These are phyloP conservation scores for Amblyornis subalaris DNA, from an alignment of 2,113 vertebrate genomes.

Conservation along the genomic window DNA sequence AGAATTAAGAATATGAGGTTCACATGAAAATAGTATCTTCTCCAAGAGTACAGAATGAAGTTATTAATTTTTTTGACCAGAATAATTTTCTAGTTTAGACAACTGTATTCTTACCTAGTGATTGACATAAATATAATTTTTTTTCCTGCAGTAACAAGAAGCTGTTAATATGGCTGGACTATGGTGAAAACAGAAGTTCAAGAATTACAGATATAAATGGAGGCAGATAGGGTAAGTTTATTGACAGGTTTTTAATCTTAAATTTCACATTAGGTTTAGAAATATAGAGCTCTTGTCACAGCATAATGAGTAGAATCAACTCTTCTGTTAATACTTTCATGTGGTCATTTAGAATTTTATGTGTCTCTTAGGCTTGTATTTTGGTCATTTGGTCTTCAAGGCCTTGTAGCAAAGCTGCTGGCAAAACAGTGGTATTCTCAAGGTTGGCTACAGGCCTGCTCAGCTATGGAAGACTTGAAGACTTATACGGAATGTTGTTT, in stretches of 20 bases:
- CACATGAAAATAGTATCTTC: not conserved
- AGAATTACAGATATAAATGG: not conserved
- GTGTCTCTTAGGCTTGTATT: not conserved
- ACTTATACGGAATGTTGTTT: not conserved
- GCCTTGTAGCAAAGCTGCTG: not conserved
- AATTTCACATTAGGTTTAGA: not conserved
- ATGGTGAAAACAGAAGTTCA: not conserved
- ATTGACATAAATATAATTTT: not conserved
- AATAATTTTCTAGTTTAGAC: not conserved
- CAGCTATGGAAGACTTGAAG: not conserved
- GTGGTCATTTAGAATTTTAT: not conserved
- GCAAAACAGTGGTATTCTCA: not conserved
- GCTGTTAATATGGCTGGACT: not conserved
- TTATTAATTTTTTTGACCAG: not conserved
- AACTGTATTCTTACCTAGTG: not conserved
- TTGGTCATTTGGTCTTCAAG: not conserved
- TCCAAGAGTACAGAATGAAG: not conserved
- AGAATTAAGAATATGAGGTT: not conserved
- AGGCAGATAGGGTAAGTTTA: not conserved
- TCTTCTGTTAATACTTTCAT: not conserved
- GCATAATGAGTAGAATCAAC: not conserved
- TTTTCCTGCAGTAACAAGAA: not conserved
- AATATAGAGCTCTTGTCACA: constrained; percentile 28
- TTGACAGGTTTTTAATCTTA: not conserved
- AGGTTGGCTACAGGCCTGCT: not conserved